These are phyloP conservation scores for Ichneumoninae sp. DNA, from an alignment of 2,888 invertebrate species.

Conservation along the genomic window DNA sequence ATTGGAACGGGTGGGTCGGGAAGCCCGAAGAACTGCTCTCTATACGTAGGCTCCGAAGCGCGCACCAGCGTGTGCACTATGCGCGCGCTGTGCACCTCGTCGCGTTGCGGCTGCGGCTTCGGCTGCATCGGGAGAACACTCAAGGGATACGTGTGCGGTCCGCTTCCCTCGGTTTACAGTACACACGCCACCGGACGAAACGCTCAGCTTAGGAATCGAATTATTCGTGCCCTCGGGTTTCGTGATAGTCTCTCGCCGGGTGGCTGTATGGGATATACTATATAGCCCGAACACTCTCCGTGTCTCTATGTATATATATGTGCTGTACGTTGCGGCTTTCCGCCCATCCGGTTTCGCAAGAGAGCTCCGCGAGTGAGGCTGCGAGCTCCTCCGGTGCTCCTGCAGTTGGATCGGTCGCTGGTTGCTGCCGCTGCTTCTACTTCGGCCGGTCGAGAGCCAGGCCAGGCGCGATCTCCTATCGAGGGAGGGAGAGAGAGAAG, in stretches of 20 bases:
- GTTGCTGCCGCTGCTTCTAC: constrained; percentile 61
- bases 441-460: constrained; percentile 46
- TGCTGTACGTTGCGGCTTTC: constrained; percentile 48
- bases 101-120: constrained; percentile 22
- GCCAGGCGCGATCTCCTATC: constrained; percentile 59
- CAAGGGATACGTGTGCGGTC: constrained; percentile 46
- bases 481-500: constrained; percentile 30
- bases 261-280: not conserved
- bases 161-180: constrained; percentile 41
- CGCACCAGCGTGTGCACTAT: constrained; percentile 31
- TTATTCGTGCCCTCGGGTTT: constrained; percentile 61
- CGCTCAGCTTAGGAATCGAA: constrained; percentile 54
- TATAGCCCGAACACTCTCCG: constrained; percentile 9
- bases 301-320: constrained; percentile 25
- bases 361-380: constrained; percentile 43
- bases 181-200: constrained; percentile 49
- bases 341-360: constrained; percentile 65
- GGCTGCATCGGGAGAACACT: constrained; percentile 10
- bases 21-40: constrained; percentile 6
- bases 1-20: constrained; percentile 43
- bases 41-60: not conserved
- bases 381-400: constrained; percentile 56
- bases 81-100: not conserved
- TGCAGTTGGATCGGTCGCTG: constrained; percentile 50
- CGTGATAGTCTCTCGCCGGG: constrained; percentile 47